Conservation (phyloP, 2,888 invertebrate genomes). For the Hesperia comma region DNA sequence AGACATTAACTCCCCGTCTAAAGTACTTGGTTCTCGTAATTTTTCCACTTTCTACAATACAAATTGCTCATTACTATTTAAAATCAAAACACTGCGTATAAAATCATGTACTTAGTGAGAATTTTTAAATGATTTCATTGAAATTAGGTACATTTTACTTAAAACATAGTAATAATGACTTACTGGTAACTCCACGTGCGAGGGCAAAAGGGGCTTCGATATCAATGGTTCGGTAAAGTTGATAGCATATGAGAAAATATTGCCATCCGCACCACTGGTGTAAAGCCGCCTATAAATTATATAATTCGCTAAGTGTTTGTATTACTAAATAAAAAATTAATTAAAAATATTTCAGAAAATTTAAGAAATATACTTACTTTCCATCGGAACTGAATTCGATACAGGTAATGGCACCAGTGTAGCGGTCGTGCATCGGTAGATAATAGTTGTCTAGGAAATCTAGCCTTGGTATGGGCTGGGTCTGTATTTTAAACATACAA, state of each 20-base stretch:
- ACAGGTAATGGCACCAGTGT: slow-evolving; percentile 86
- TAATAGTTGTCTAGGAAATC: slow-evolving; percentile 85
- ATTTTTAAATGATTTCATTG: too few species aligned
- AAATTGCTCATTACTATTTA: not conserved
- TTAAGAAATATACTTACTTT: slow-evolving; percentile 61
- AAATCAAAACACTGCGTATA: not conserved
- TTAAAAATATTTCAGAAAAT: not conserved
- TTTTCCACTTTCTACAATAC: slow-evolving; percentile 53
- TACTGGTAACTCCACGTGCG: slow-evolving; percentile 52
- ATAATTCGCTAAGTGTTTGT: not conserved
- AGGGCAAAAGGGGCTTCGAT: slow-evolving; percentile 43
- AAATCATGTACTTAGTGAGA: too few species aligned
- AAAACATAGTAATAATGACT: slow-evolving; percentile 40
- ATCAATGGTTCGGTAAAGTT: slow-evolving; percentile 70
- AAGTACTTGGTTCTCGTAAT: slow-evolving; percentile 64
- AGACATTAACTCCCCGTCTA: slow-evolving; percentile 74
- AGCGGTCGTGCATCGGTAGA: slow-evolving; percentile 89
- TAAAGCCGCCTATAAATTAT: slow-evolving; percentile 71
- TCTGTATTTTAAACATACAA: slow-evolving; percentile 49
- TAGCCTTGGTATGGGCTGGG: slow-evolving; percentile 70
- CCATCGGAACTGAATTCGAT: slow-evolving; percentile 86
- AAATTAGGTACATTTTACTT: not conserved
- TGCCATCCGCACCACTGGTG: slow-evolving; percentile 89
- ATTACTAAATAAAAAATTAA: too few species aligned
- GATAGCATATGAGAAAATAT: slow-evolving; percentile 88